Base-by-base conservation (phyloP, 2,113 vertebrate species). In the Thamnaconus septentrionalis region DNA sequence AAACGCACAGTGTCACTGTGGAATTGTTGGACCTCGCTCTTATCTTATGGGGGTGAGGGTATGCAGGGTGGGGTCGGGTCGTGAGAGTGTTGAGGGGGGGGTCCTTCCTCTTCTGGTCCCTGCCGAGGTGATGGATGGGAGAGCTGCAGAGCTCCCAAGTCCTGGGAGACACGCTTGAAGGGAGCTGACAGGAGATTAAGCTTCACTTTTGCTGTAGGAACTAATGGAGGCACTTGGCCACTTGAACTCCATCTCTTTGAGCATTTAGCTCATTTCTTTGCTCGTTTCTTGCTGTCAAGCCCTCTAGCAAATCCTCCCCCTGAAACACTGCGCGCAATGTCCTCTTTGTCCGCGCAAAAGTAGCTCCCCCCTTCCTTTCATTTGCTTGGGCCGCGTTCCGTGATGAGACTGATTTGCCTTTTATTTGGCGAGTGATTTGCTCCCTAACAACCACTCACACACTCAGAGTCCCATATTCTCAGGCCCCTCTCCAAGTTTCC, bases 41-140 rank as follows among this genome's bases (percentile, higher is more conserved):
- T 31, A 31, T 31, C 18, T 31, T 31, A 31, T 31, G 18, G 18
- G 18, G 18, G 18, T 31, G 18, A 31, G 18, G 18, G 76, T 74
- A 89, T 86, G 80, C 88, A 86, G 84, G 88, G 81, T 78, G 18
- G 18, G 61, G 75, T 75, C 70, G 80, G 82, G 87, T 87, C 86
- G 76, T 58, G 55, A 8, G 61, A 69, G 73, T 76, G 71, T 53
- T 10, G 70, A 76, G 76, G 82, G 79, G 76, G 71, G 18, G 18
- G 18, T 31, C 18, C 18, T 31, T 31, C 76, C 83, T 56, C 64
- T 61, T 73, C 80, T 73, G 75, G 78, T 83, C 78, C 80, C 81
- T 7, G 73, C 75, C 72, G 84, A 81, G 83, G 73, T 88, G 85
- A 86, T 83, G 84, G 82, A 85, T 83, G 80, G 83, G 73, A 64